phyloP scores from a whole-genome alignment of 1,140 invertebrate genomes.

The Brachionus manjavacas region DNA sequence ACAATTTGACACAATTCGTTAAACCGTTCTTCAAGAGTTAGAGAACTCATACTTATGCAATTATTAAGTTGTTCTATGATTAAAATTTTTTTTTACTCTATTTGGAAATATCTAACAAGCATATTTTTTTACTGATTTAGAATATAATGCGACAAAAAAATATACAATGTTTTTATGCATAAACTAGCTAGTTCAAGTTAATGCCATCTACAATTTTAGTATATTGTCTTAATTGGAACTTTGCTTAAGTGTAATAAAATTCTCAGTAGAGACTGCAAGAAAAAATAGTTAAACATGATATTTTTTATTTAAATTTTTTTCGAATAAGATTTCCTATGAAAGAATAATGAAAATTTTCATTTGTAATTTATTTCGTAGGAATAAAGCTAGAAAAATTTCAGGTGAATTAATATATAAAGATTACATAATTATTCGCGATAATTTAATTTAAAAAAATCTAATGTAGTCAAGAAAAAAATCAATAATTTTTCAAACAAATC shows the following conservation, averaged over 20 bases:
- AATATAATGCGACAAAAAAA: not conserved
- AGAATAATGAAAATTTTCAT: not conserved
- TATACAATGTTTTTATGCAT: not conserved
- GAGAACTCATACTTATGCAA: not conserved
- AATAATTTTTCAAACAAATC: too few relatives aligned
- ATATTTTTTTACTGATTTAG: not conserved
- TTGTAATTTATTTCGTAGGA: not conserved
- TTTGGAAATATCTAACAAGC: not conserved
- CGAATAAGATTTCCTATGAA: too few relatives aligned
- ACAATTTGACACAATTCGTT: slow-evolving; percentile 80
- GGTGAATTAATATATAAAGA: not conserved
- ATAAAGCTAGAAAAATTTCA: not conserved
- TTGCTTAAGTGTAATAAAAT: too few relatives aligned
- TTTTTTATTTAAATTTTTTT: too few relatives aligned
- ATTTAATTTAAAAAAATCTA: not conserved
- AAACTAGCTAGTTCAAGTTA: not conserved
- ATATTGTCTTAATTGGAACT: too few relatives aligned
- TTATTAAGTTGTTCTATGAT: not conserved
- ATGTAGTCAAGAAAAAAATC: too few relatives aligned
- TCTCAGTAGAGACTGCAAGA: too few relatives aligned
- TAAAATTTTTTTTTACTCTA: not conserved
- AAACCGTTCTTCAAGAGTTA: slow-evolving; percentile 68
- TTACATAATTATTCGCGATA: not conserved
- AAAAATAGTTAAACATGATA: too few relatives aligned
- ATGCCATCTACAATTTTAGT: too few relatives aligned